These are phyloP conservation scores for Drosophila neonasuta DNA, from an alignment of 2,888 invertebrate species.

Conservation along the genomic window DNA sequence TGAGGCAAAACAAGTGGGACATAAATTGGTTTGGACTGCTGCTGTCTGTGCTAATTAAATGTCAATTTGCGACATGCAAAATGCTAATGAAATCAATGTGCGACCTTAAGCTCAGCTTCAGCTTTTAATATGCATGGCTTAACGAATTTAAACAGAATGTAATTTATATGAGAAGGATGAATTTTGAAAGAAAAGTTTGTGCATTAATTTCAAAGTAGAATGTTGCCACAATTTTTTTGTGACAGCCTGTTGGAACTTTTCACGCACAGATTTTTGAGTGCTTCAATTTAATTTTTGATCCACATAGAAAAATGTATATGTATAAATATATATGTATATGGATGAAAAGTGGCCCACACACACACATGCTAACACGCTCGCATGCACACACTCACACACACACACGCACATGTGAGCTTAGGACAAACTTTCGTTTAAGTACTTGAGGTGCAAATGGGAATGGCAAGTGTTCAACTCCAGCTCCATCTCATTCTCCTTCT, in stretches of 20 bases:
- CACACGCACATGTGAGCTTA: constrained; percentile 44
- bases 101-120: neutral
- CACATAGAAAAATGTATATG: constrained; percentile 23
- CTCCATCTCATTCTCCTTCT: neutral
- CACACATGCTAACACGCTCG: constrained; percentile 22
- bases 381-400: constrained; percentile 36
- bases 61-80: constrained; percentile 26
- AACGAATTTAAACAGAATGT: constrained; percentile 5
- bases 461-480: constrained; percentile 40
- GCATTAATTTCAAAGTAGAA: neutral
- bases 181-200: neutral
- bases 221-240: constrained; percentile 21
- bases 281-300: constrained; percentile 57
- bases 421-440: constrained; percentile 53
- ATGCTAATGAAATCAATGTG: constrained; percentile 15
- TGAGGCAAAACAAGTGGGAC: constrained; percentile 12
- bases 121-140: neutral
- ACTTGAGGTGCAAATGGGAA: constrained; percentile 71
- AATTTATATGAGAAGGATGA: neutral
- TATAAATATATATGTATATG: constrained; percentile 11
- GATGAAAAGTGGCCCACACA: constrained; percentile 36
- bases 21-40: constrained; percentile 29
- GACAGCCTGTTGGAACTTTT: constrained; percentile 56
- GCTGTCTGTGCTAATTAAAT: constrained; percentile 29
- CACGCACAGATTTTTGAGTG: constrained; percentile 58